phyloP scores from a whole-genome alignment of 2,888 invertebrate species.

The Campoplex nolae region DNA sequence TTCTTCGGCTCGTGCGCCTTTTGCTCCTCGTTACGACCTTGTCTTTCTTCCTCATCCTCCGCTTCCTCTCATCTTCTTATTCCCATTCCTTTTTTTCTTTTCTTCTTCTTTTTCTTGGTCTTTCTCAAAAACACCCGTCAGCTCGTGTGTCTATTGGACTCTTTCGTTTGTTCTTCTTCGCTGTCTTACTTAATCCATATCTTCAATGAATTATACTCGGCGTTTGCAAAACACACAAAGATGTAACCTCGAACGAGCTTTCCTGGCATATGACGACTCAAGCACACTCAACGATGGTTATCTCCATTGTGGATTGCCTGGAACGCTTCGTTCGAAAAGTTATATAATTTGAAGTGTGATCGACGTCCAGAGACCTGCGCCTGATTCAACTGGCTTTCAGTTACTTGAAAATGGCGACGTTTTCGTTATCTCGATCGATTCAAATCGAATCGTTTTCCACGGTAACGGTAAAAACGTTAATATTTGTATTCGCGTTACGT shows the following conservation, averaged over 20 bases:
- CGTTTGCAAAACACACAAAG: not conserved
- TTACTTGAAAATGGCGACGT: not conserved
- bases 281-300: not conserved
- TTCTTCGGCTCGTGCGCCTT: conserved; percentile 13
- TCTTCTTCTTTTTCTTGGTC: not conserved
- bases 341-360: too few relatives aligned
- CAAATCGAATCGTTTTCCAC: not conserved
- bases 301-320: not conserved
- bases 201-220: not conserved
- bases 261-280: not conserved
- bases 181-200: not conserved
- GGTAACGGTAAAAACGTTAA: not conserved
- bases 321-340: too few relatives aligned
- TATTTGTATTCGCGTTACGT: conserved; percentile 7
- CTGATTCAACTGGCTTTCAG: not conserved
- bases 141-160: not conserved
- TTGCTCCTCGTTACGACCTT: conserved; percentile 19
- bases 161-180: not conserved
- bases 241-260: not conserved
- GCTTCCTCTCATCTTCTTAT: not conserved
- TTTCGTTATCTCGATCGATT: not conserved
- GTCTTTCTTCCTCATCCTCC: not conserved
- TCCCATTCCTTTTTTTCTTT: not conserved
- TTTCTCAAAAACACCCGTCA: not conserved
- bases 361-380: too few relatives aligned